These are phyloP conservation scores for Agonopterix alstromeriana DNA, from an alignment of 2,888 invertebrate genomes.

Conservation along the genomic window DNA sequence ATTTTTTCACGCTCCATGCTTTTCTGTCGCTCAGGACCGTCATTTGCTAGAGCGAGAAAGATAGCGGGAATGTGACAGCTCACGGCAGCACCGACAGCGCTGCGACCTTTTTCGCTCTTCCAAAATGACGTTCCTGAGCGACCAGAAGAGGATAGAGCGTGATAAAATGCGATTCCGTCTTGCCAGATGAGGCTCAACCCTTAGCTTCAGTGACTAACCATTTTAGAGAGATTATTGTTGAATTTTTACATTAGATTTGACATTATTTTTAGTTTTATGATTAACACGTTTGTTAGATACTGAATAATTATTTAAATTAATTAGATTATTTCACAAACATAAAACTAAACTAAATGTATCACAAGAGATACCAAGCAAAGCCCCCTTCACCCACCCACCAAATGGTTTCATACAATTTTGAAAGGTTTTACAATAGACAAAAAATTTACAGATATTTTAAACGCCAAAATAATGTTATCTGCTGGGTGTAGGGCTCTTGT, in stretches of 20 bases:
- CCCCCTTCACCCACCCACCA: constrained; percentile 78
- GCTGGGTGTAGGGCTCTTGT: constrained; percentile 76
- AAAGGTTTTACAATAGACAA: constrained; percentile 17
- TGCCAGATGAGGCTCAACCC: no score
- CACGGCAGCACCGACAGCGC: no score
- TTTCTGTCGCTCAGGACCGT: no score
- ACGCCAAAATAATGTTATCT: constrained; percentile 36
- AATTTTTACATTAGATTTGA: not conserved
- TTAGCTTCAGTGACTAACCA: constrained; percentile 1
- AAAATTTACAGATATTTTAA: constrained; percentile 9
- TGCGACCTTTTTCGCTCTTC: no score
- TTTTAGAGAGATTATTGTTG: constrained; percentile 6
- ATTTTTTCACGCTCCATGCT: no score
- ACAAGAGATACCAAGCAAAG: constrained; percentile 77
- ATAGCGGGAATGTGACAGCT: no score
- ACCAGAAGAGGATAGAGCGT: no score
- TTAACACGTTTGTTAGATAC: constrained; percentile 9
- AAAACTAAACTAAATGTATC: not conserved
- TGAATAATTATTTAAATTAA: constrained; percentile 14
- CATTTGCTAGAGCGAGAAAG: no score
- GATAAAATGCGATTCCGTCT: no score
- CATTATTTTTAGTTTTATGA: not conserved
- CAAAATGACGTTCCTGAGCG: no score
- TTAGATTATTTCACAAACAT: constrained; percentile 24
- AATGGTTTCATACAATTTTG: constrained; percentile 54